Evolutionary conservation across 2,888 invertebrate genomes (phyloP).

Genomic region (Anoncus sp.): DNA sequence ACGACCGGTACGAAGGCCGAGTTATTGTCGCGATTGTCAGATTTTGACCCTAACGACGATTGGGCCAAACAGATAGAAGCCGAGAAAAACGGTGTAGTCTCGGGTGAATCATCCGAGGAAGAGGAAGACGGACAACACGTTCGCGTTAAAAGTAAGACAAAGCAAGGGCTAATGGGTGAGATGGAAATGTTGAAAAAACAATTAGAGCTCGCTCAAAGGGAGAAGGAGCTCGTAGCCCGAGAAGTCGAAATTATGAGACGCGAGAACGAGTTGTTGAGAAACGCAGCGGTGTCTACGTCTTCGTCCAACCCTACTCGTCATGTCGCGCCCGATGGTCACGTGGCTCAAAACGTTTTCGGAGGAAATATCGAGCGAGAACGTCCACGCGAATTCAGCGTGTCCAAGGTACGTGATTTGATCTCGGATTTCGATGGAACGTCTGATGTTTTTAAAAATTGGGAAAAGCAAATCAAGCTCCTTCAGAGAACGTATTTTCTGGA

Average conservation of each 20-base stretch:
- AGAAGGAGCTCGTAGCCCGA: background rate
- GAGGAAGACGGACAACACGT: background rate
- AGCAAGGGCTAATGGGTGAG: no score
- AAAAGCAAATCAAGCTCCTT: constrained; percentile 52
- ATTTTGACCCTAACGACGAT: constrained; percentile 14
- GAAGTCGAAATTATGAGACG: constrained; percentile 12
- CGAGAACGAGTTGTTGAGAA: constrained; percentile 4
- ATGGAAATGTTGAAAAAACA: background rate
- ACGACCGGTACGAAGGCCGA: constrained; percentile 21
- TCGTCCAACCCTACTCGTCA: no score
- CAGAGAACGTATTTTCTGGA: constrained; percentile 46
- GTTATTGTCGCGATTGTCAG: background rate
- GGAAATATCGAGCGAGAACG: no score
- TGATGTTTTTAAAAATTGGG: constrained; percentile 49
- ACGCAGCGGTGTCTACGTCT: background rate
- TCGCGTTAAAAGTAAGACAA: no score
- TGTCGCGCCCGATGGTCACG: no score
- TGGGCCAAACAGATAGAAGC: no score
- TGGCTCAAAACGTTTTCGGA: no score
- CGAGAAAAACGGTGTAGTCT: no score
- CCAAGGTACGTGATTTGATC: constrained; percentile 46
- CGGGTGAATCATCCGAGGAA: no score
- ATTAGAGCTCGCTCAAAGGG: background rate
- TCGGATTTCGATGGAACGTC: constrained; percentile 49
- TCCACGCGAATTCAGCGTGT: constrained; percentile 26